phyloP scores from a whole-genome alignment of 2,888 invertebrate species.

The Melipona beecheii region DNA sequence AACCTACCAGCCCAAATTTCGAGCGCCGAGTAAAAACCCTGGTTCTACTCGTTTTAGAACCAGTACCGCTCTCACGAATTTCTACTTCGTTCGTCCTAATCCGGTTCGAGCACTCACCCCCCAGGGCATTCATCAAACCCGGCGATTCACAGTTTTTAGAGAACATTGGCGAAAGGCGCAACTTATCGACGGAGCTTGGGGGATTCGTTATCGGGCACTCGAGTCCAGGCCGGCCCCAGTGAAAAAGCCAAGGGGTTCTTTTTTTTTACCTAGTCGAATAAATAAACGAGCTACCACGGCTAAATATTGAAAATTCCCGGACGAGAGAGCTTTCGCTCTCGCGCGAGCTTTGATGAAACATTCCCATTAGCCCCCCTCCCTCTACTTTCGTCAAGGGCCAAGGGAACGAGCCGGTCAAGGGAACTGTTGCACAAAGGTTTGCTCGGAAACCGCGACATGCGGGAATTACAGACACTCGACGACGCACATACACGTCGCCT shows the following conservation, averaged over 20 bases:
- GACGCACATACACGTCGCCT: not conserved
- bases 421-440: constrained; percentile 49
- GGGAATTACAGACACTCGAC: constrained; percentile 28
- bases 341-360: constrained; percentile 56
- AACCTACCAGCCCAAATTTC: too few species aligned
- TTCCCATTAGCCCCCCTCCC: constrained; percentile 38
- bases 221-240: not conserved
- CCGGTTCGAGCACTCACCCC: not conserved
- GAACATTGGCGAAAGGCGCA: not conserved
- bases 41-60: too few species aligned
- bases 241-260: not conserved
- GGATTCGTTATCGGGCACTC: not conserved
- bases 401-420: constrained; percentile 23
- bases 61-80: too few species aligned
- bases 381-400: constrained; percentile 21
- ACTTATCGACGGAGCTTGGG: not conserved
- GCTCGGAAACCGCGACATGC: constrained; percentile 48
- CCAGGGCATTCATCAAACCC: not conserved
- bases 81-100: not conserved
- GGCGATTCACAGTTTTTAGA: not conserved
- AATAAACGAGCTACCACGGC: constrained; percentile 14
- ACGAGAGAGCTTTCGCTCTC: not conserved
- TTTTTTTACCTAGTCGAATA: constrained; percentile 10
- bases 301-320: constrained; percentile 39
- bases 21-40: too few species aligned